phyloP scores from a whole-genome alignment of 2,888 invertebrate genomes.

The Ischnura elegans region DNA sequence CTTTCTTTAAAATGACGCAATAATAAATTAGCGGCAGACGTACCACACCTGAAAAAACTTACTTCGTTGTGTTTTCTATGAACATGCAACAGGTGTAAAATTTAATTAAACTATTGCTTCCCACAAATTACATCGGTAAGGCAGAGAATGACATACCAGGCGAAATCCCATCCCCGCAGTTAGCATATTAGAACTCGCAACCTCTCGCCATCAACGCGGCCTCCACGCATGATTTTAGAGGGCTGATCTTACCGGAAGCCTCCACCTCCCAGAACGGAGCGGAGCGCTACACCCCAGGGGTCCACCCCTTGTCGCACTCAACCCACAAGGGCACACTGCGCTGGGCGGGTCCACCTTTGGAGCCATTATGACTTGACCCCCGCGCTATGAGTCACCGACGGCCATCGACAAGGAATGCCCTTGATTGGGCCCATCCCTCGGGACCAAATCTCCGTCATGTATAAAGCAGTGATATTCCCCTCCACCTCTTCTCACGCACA shows the following conservation, averaged over 20 bases:
- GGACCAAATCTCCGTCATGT: conserved; percentile 49
- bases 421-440: conserved; percentile 46
- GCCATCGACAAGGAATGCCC: conserved; percentile 32
- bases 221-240: neutral
- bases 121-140: too few species aligned
- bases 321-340: neutral
- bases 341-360: conserved; percentile 11
- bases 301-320: neutral
- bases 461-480: conserved; percentile 16
- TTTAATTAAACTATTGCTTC: too few species aligned
- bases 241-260: neutral
- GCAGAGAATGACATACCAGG: too few species aligned
- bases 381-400: conserved; percentile 38
- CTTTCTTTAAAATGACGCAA: too few species aligned
- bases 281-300: neutral
- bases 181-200: neutral
- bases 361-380: conserved; percentile 34
- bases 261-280: neutral
- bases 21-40: too few species aligned
- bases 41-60: too few species aligned
- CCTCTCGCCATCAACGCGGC: neutral
- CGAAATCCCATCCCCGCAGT: too few species aligned
- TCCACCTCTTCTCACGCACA: too few species aligned
- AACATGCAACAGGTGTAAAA: too few species aligned
- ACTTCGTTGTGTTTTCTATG: too few species aligned